These are phyloP conservation scores for Morus bassanus DNA, from an alignment of 2,797 vertebrate genomes.

Conservation along the genomic window DNA sequence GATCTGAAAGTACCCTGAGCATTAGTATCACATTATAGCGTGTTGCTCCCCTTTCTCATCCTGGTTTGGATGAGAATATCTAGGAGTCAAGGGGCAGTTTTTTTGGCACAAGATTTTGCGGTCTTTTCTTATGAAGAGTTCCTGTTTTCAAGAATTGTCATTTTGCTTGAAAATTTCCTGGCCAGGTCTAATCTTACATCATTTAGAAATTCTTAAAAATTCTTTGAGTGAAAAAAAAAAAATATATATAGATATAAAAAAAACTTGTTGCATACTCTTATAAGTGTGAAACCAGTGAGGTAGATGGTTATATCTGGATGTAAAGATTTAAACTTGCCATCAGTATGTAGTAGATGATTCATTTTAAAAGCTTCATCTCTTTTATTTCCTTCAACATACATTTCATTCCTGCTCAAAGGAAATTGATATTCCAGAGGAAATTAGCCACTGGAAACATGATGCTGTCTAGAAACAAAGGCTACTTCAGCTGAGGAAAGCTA, in stretches of 20 bases:
- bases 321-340: neutral
- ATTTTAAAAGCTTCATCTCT: neutral
- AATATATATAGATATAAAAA: no score
- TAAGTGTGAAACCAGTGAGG: neutral
- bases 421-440: neutral
- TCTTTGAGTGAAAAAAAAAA: neutral
- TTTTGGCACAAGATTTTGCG: neutral
- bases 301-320: neutral
- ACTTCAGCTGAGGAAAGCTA: neutral
- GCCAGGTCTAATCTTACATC: neutral
- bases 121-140: neutral
- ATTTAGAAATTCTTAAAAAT: neutral
- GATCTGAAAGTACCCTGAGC: neutral
- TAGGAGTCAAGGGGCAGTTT: accelerated
- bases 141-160: neutral
- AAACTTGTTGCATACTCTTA: neutral
- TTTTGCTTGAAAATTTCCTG: neutral
- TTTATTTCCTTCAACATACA: neutral
- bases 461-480: neutral
- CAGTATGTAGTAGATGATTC: neutral
- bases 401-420: neutral
- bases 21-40: neutral
- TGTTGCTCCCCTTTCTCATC: neutral
- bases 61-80: neutral
- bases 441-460: neutral